Evolutionary conservation across 2,888 invertebrate species (phyloP), one percentile per base, ranked within the genome.

Genomic region (Tenthredo amoena): DNA sequence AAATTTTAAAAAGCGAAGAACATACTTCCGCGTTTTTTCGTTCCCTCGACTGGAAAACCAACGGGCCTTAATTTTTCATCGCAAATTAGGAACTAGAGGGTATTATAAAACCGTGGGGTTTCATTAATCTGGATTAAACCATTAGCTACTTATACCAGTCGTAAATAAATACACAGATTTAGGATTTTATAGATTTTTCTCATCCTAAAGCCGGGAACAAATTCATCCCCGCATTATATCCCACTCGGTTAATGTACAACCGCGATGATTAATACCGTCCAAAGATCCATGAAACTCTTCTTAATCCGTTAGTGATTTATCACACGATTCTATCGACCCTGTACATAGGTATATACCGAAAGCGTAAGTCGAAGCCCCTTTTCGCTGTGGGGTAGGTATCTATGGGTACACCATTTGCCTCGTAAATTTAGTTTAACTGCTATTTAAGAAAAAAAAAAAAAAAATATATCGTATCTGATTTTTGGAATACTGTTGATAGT

Each of bases 391-490:
- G 74, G 40, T 26, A 68, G 68, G 68, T 18, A 68, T 26, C 9
- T 47, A 47, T 15, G 47, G 18, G 50, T 50, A 50, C 47, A 10
- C 26, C 47, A 76, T n/a, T 72, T 50, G 31, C 21, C 81, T 81
- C 81, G 81, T 81, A 81, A 81, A 81, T 81, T 81, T 10, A 40
- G 62, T 81, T 81, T 62, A 81, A 40, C 81, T 62, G 26, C 81
- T 62, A 62, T 62, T 62, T 1, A 26, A 26, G 1, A 26, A 26
- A 26, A 26, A 26, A 26, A 26, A 26, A 26, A 26, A 26, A 0
- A 26, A 26, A 26, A 26, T 0, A 0, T 26, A 26, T 26, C 26
- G 26, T 26, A 26, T 26, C 26, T 26, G 26, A 26, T 26, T 26
- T 26, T 26, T 26, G 26, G 26, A 26, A 26, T 26, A 26, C 4